phyloP scores from a whole-genome alignment of 2,888 invertebrate species.

The Agrotis ipsilon region DNA sequence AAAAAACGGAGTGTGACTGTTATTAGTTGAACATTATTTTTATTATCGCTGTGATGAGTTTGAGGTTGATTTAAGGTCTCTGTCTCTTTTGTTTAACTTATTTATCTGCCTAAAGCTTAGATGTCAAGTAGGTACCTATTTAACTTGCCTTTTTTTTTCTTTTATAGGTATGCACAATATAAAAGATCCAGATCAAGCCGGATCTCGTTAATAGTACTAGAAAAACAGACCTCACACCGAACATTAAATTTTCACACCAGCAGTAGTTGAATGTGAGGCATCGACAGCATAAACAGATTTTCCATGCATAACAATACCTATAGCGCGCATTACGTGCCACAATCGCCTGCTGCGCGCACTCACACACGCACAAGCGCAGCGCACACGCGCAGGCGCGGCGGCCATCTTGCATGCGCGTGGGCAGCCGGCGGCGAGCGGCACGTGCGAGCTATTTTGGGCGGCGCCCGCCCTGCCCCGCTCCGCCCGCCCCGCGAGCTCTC shows the following conservation, averaged over 20 bases:
- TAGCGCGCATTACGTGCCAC: constrained; percentile 66
- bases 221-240: constrained; percentile 20
- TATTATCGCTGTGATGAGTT: background rate
- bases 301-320: constrained; percentile 64
- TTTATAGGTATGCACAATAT: no score
- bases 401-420: constrained; percentile 90
- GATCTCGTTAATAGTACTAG: background rate
- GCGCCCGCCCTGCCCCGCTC: constrained; percentile 80
- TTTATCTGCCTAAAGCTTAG: background rate
- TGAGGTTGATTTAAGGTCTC: background rate
- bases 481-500: constrained; percentile 51
- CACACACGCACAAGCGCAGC: constrained; percentile 74
- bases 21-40: background rate
- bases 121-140: no score
- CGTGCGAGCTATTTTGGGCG: constrained; percentile 91
- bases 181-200: background rate
- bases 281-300: constrained; percentile 63
- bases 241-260: constrained; percentile 38
- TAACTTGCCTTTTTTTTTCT: no score
- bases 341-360: constrained; percentile 75
- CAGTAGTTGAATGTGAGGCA: constrained; percentile 48
- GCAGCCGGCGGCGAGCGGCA: constrained; percentile 87
- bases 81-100: background rate
- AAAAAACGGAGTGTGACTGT: background rate
- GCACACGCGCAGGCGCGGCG: constrained; percentile 77